phyloP scores from a whole-genome alignment of 2,797 vertebrate genomes.

The Streptopelia turtur region DNA sequence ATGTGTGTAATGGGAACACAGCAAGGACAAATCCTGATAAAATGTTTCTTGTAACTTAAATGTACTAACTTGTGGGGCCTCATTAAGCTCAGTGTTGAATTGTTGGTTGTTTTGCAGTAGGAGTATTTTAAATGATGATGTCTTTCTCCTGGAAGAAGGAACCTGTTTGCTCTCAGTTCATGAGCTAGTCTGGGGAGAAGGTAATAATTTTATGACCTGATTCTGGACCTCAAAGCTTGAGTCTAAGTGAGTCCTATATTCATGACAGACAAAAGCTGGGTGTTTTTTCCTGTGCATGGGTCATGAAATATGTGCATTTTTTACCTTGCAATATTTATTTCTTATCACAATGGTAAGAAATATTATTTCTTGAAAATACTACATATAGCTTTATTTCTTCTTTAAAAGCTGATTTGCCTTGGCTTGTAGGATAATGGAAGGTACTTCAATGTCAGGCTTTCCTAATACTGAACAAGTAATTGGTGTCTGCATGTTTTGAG shows the following conservation, averaged over 20 bases:
- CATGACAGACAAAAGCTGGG: background rate
- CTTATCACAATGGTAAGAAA: background rate
- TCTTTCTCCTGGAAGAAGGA: background rate
- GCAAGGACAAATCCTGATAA: background rate
- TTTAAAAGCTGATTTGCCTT: background rate
- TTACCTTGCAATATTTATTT: background rate
- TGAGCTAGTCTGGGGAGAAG: background rate
- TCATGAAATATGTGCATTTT: background rate
- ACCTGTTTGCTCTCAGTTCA: background rate
- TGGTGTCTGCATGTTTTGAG: background rate
- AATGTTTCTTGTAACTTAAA: background rate
- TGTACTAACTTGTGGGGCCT: background rate
- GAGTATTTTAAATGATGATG: background rate
- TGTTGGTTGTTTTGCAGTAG: background rate
- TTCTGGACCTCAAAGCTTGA: background rate
- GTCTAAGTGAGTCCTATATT: background rate
- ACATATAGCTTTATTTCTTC: background rate
- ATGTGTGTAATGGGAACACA: background rate
- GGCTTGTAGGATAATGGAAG: background rate
- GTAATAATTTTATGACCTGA: background rate
- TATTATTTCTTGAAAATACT: background rate
- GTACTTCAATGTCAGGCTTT: background rate
- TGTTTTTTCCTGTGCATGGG: background rate
- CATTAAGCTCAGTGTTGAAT: background rate
- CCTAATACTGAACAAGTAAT: background rate